phyloP scores from a whole-genome alignment of 2,797 vertebrate species.

The Leptoclinus maculatus region DNA sequence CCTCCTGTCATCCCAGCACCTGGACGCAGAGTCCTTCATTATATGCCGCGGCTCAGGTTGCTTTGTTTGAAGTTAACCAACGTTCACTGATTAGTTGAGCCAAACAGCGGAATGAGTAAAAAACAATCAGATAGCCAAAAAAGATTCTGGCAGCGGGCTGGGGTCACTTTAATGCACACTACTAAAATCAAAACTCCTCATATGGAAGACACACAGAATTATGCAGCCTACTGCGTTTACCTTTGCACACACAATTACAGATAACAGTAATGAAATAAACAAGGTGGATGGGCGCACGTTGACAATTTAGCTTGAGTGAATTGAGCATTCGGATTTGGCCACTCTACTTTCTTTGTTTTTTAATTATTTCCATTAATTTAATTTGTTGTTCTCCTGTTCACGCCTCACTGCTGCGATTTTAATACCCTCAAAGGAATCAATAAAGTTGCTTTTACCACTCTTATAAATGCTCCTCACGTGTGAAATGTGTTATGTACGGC shows the following conservation, averaged over 20 bases:
- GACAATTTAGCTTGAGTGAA: neutral
- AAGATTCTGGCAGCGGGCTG: neutral
- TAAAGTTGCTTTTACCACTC: neutral
- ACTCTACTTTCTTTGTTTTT: neutral
- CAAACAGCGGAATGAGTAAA: neutral
- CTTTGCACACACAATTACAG: neutral
- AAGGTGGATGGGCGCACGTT: neutral
- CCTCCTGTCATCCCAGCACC: slow-evolving; percentile 2
- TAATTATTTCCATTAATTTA: neutral
- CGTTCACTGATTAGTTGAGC: neutral
- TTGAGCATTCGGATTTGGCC: neutral
- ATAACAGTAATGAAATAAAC: slow-evolving; percentile 4
- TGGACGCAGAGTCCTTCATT: neutral
- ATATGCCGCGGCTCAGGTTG: neutral
- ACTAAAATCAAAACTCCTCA: neutral
- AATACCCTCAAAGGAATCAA: too few species aligned
- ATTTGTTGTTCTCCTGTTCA: neutral
- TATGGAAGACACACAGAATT: neutral
- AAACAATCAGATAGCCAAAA: neutral
- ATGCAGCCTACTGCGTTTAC: neutral
- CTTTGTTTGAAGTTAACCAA: neutral
- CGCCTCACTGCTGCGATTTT: neutral
- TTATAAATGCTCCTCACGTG: neutral
- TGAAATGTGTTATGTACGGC: neutral
- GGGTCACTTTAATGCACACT: neutral